Percentiles rank a stretch among this genome's conserved stretches.
Evolutionary conservation across 1,140 invertebrate genomes (phyloP).

Genomic region (Meloidogyne exigua): DNA sequence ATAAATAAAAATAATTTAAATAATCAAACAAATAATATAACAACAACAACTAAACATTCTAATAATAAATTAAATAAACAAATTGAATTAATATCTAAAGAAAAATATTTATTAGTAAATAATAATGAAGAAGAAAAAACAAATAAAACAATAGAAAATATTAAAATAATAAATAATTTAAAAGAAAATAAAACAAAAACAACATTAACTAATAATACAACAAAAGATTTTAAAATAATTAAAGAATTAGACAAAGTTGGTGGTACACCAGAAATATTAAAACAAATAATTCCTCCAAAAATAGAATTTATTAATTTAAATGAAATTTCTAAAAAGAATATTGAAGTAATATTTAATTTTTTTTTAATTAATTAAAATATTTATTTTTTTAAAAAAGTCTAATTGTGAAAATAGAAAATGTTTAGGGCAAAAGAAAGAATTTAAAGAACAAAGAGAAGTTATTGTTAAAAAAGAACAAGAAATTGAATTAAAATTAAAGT

Average conservation of each 20-base stretch:
- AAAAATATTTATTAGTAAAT: too few species aligned
- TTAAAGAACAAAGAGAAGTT: background rate
- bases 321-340: conserved; percentile 19
- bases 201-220: background rate
- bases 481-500: conserved; percentile 23
- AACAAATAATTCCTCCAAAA: conserved; percentile 14
- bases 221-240: background rate
- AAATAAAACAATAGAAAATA: background rate
- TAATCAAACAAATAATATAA: background rate
- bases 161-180: background rate
- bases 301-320: background rate
- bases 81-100: too few species aligned
- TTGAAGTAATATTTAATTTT: conserved; percentile 8
- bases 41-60: background rate
- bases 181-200: conserved; percentile 1
- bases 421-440: conserved; percentile 20
- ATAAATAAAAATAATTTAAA: too few species aligned
- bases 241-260: conserved; percentile 15
- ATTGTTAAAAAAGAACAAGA: conserved; percentile 15
- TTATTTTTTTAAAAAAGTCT: conserved; percentile 5
- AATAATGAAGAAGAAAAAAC: background rate
- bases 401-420: conserved; percentile 22
- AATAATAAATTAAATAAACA: too few species aligned
- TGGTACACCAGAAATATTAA: conserved; percentile 23
- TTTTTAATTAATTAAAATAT: background rate